A percentile compares a stretch with the other conserved stretches of the same genome.
Evolutionary conservation across 35 echinoderm and acorn worm genomes (phyloP).

Genomic region (Lytechinus variegatus): DNA sequence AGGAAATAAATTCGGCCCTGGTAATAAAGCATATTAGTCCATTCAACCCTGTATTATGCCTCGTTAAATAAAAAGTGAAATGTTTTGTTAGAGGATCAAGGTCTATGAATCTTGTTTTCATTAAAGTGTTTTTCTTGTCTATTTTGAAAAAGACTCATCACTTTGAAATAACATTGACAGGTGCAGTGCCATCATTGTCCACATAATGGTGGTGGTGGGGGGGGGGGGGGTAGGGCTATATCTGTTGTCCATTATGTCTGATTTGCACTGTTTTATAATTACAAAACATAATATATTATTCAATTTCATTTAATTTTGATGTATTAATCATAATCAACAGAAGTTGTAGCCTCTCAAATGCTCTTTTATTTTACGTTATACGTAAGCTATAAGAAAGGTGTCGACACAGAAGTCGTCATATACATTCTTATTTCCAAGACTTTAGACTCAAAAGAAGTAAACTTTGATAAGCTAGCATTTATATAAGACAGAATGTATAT

Average conservation of each 20-base stretch:
- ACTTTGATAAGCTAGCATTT: too few relatives aligned
- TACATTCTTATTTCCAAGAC: too few relatives aligned
- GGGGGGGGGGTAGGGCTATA: neutral
- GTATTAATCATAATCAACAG: too few relatives aligned
- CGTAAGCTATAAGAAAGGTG: too few relatives aligned
- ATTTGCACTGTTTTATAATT: neutral
- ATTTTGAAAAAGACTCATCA: neutral
- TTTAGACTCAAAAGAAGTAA: too few relatives aligned
- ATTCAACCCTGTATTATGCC: neutral
- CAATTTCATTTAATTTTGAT: too few relatives aligned
- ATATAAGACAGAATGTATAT: too few relatives aligned
- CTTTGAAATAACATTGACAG: conserved; percentile 4
- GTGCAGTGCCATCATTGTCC: neutral
- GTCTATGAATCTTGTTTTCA: neutral
- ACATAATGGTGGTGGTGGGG: neutral
- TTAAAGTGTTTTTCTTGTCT: neutral
- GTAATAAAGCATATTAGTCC: neutral
- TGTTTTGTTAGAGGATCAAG: neutral
- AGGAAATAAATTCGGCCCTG: conserved; percentile 7
- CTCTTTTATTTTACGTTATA: too few relatives aligned
- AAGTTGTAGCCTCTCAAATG: too few relatives aligned
- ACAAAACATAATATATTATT: too few relatives aligned
- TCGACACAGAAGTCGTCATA: too few relatives aligned
- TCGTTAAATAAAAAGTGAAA: neutral
- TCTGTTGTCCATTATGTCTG: neutral